Evolutionary conservation across 2,797 vertebrate genomes (phyloP).

Genomic region (Rhinogobio ventralis): DNA sequence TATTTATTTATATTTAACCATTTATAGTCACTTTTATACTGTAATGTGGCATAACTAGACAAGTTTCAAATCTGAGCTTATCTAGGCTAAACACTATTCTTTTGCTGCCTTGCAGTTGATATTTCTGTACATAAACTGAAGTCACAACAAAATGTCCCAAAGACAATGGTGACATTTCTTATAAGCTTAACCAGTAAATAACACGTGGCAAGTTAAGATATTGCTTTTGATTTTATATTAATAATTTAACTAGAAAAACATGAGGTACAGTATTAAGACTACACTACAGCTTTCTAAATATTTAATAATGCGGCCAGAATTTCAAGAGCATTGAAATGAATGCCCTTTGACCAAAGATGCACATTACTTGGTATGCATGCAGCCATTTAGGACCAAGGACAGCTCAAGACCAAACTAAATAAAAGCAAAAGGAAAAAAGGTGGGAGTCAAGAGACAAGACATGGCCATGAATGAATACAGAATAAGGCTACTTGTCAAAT

Average conservation of each 20-base stretch:
- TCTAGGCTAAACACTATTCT: background rate
- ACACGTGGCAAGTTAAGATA: background rate
- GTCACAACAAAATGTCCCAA: constrained; percentile 1
- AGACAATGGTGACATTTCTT: background rate
- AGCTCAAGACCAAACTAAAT: constrained; percentile 21
- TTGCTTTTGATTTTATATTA: background rate
- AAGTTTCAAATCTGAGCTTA: background rate
- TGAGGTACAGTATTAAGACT: background rate
- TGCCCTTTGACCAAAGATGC: background rate
- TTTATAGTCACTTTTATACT: background rate
- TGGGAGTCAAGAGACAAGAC: background rate
- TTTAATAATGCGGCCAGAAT: background rate
- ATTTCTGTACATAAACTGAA: background rate
- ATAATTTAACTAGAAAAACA: background rate
- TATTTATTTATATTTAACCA: background rate
- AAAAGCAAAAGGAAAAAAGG: background rate
- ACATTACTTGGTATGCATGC: background rate
- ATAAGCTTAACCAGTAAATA: background rate
- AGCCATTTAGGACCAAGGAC: background rate
- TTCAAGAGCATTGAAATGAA: background rate
- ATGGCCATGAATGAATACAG: background rate
- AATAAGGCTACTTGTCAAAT: constrained; percentile 17
- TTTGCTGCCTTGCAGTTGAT: background rate
- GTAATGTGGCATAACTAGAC: background rate
- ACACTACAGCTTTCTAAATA: background rate